These are phyloP conservation scores for Paraescarpia echinospica DNA, from an alignment of 1,140 invertebrate genomes.

Conservation along the genomic window DNA sequence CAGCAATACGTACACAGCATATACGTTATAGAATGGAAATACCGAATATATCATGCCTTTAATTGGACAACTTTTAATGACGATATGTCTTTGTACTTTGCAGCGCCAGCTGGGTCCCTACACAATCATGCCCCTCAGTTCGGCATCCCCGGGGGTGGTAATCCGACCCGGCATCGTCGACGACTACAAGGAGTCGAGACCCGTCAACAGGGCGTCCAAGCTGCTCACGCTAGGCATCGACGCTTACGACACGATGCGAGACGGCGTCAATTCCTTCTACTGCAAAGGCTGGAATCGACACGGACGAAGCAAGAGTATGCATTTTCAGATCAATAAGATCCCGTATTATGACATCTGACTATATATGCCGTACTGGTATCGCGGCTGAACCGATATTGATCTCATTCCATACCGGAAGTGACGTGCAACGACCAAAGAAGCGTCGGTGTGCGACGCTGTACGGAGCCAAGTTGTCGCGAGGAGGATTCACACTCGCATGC, in stretches of 20 bases:
- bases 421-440: background rate
- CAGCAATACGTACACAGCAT: too few relatives aligned
- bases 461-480: background rate
- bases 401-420: background rate
- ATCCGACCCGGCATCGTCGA: background rate
- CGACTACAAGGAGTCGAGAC: background rate
- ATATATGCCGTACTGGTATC: background rate
- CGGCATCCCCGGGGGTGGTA: background rate
- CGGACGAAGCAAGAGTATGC: background rate
- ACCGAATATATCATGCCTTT: background rate
- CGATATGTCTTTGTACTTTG: background rate
- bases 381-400: background rate
- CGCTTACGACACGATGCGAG: background rate
- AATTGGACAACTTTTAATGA: background rate
- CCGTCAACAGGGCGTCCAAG: background rate
- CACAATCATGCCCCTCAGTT: background rate
- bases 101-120: slow-evolving; percentile 10
- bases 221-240: background rate
- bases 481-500: background rate
- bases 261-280: background rate
- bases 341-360: background rate
- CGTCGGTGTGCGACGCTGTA: background rate
- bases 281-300: background rate
- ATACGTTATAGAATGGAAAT: too few relatives aligned
- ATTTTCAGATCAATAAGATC: background rate